Evolutionary conservation across 2,888 invertebrate genomes (phyloP), one percentile per base, ranked within the genome.

Genomic region (Cyaniris semiargus): DNA sequence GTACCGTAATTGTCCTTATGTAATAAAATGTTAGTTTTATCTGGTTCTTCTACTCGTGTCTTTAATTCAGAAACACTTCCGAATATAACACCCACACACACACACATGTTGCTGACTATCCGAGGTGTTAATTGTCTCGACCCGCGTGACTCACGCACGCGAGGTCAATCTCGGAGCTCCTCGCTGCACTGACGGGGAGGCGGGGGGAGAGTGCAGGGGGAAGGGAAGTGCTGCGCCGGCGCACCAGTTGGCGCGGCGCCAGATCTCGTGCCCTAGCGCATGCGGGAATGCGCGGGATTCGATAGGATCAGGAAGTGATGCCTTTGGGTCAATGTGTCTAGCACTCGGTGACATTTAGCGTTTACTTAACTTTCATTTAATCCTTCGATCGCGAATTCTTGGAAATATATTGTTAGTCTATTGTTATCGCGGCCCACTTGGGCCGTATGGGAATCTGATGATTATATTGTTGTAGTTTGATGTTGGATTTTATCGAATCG

Each of bases 111-210:
- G 44, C 44, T 72, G 4, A 21, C 66, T 66, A 31, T 18, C 27
- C 31, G 77, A 79, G 70, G 75, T 79, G 75, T 80, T 80, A 78
- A 79, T 80, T 77, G 78, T 77, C 76, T 66, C 66, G 31, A 53
- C 53, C 53, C 66, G 77, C 77, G 77, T 80, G 80, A 80, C 78
- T 80, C 80, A 80, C 27, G 80, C 80, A 80, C 27, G 80, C 80
- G 80, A 80, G 80, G 80, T 80, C 80, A 80, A 80, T 79, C 77
- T 76, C 79, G 78, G 79, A 78, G 79, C 79, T 80, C 77, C 78
- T 60, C 23, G 60, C 21, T 60, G 60, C 23, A 23, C 23, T 53
- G 18, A 53, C n/a, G n/a, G n/a, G n/a, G n/a, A n/a, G n/a, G n/a
- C n/a, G 18, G 53, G 18, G 53, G 53, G 48, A 48, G 48, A 5